These are phyloP conservation scores for Melanostoma scalare DNA, from an alignment of 2,888 invertebrate genomes.

Conservation along the genomic window DNA sequence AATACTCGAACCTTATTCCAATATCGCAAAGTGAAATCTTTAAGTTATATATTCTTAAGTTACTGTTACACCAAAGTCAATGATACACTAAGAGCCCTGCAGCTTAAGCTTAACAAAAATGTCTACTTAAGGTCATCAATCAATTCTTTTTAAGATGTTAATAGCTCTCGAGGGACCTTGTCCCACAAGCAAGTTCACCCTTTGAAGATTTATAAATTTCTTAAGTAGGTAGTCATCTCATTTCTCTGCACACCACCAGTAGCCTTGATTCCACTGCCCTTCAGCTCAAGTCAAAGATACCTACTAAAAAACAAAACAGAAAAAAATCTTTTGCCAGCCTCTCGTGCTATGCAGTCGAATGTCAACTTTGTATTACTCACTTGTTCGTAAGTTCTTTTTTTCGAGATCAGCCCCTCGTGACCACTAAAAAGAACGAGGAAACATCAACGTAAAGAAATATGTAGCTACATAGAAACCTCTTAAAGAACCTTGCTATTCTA, in stretches of 20 bases:
- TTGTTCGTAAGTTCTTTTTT: slow-evolving; percentile 50
- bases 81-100: no score
- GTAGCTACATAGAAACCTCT: neutral
- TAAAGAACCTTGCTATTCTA: slow-evolving; percentile 33
- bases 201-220: slow-evolving; percentile 26
- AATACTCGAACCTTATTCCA: no score
- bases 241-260: neutral
- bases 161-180: slow-evolving; percentile 22
- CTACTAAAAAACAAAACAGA: neutral
- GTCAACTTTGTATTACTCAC: slow-evolving; percentile 57
- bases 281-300: slow-evolving; percentile 18
- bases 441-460: slow-evolving; percentile 4
- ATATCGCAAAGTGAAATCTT: no score
- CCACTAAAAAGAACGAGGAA: slow-evolving; percentile 44
- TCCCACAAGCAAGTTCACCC: slow-evolving; percentile 14
- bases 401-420: slow-evolving; percentile 30
- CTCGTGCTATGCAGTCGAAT: slow-evolving; percentile 44
- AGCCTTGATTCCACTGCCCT: slow-evolving; percentile 31
- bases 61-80: no score
- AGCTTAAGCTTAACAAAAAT: no score
- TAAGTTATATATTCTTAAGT: no score
- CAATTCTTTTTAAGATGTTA: slow-evolving; percentile 9
- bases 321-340: slow-evolving; percentile 22
- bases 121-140: slow-evolving; percentile 2
- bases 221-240: slow-evolving; percentile 11